Evolutionary conservation across 1,140 invertebrate genomes (phyloP), one percentile per base, ranked within the genome.

Genomic region (Mesaphorura yosii): DNA sequence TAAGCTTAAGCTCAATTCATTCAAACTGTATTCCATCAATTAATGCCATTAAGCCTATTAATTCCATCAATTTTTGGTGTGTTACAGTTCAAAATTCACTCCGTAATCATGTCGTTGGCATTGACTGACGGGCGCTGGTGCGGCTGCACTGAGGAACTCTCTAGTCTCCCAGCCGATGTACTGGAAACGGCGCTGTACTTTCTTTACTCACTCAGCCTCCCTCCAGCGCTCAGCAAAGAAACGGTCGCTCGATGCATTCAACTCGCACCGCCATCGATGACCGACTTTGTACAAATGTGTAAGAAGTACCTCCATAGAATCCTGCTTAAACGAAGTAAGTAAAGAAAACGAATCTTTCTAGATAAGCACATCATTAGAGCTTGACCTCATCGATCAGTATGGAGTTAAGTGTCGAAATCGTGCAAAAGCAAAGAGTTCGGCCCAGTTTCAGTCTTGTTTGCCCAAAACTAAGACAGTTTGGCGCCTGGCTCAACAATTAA

Each of bases 141-240:
- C n/a, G 71, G 72, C 29, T 73, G 72, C 41, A 68, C 78, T 52
- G 71, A 77, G 22, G 73, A 74, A 15, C 66, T 79, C 23, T 64
- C 66, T 48, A 69, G 72, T 29, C 57, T 81, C 28, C 72, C 73
- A 6, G 74, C 76, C 48, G 75, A 77, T 61, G 74, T 79, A 17
- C 58, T 81, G 10, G 70, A 70, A 20, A 75, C 75, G 14, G 72
- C 78, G 40, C 66, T 81, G 12, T 72, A 81, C 65, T 82, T 74
- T 66, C 64, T 81, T 10, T 82, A 82, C 61, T 71, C 76, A n/a
- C 77, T 80, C 62, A 78, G 78, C 57, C 66, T 82, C 58, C 77
- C 78, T 12, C 66, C 68, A 22, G 69, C 70, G 53, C 64, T 81
- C 41, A 68, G 72, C 20, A 76, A 78, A 61, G 68, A 72, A 29